Conservation (phyloP, 2,888 invertebrate species). For the Phalera bucephala region DNA sequence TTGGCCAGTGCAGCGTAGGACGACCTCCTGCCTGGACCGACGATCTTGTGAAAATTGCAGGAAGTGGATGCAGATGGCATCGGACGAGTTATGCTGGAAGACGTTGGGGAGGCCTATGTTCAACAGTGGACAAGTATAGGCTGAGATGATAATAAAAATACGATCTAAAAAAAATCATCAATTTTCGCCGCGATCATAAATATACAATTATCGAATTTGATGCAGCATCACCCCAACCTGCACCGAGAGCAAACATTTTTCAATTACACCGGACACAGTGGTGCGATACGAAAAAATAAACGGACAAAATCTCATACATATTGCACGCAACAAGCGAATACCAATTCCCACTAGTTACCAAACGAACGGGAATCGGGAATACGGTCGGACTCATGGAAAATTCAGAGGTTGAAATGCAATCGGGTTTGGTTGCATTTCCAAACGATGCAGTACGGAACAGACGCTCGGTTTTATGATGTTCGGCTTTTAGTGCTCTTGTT, state of each 20-base stretch:
- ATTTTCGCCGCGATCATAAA: too few species aligned
- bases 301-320: constrained; percentile 75
- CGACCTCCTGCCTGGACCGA: too few species aligned
- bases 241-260: constrained; percentile 55
- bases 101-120: too few species aligned
- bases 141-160: too few species aligned
- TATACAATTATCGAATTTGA: constrained; percentile 26
- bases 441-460: constrained; percentile 51
- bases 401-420: constrained; percentile 76
- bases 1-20: too few species aligned
- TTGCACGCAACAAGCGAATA: constrained; percentile 70
- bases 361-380: constrained; percentile 53
- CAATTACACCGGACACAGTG: constrained; percentile 69
- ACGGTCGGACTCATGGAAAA: constrained; percentile 58
- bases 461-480: constrained; percentile 43
- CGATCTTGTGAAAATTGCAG: too few species aligned
- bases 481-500: constrained; percentile 45
- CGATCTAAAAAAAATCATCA: too few species aligned
- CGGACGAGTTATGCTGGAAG: too few species aligned
- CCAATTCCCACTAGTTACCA: constrained; percentile 73
- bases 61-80: too few species aligned
- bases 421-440: constrained; percentile 66
- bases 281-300: constrained; percentile 53
- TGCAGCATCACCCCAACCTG: constrained; percentile 13
- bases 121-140: too few species aligned